These are phyloP conservation scores for Cliona cf. orientalis DNA, from an alignment of 37 sponge, comb jelly and placozoan genomes.

Conservation along the genomic window DNA sequence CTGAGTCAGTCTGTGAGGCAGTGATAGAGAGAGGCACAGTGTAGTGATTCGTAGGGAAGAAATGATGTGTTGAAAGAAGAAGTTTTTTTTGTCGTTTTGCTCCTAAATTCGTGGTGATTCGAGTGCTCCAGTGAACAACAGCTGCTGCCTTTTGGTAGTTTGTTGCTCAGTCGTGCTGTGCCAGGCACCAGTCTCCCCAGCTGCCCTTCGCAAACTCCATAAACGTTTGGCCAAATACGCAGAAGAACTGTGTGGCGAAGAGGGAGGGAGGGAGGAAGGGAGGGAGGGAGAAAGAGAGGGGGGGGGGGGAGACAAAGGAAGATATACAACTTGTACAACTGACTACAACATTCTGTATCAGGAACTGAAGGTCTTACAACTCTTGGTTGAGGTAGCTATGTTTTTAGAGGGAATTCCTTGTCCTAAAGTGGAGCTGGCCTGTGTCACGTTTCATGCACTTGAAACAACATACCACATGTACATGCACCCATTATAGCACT, in stretches of 20 bases:
- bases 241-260: slow-evolving; percentile 33
- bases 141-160: background rate
- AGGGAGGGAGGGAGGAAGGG: slow-evolving; percentile 1
- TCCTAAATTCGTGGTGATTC: background rate
- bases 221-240: slow-evolving; percentile 68
- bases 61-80: background rate
- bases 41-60: background rate
- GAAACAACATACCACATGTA: too few species aligned
- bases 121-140: background rate
- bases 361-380: background rate
- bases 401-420: too few species aligned
- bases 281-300: slow-evolving; percentile 12
- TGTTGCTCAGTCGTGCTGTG: slow-evolving; percentile 61
- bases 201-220: slow-evolving; percentile 82
- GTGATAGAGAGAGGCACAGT: background rate
- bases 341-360: background rate
- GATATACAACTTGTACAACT: background rate
- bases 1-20: background rate
- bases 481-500: too few species aligned
- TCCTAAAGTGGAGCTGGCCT: too few species aligned
- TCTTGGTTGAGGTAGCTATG: too few species aligned
- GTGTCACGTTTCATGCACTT: too few species aligned
- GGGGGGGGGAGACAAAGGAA: background rate
- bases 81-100: background rate
- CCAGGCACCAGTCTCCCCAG: slow-evolving; percentile 78